Evolutionary conservation across 2,797 vertebrate species (phyloP).

Genomic region (Coregonus suidteri): DNA sequence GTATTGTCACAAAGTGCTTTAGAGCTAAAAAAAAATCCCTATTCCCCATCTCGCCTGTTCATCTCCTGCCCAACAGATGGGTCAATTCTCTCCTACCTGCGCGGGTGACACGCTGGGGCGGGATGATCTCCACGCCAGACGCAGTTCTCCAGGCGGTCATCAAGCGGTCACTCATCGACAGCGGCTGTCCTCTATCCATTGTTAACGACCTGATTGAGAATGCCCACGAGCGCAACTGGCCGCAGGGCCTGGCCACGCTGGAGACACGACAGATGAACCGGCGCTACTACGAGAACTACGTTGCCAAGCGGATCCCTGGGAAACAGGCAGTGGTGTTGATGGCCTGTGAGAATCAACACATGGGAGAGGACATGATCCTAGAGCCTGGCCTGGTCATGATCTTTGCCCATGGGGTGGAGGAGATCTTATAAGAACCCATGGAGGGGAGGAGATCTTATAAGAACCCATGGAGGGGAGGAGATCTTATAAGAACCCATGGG

Average conservation of each 20-base stretch:
- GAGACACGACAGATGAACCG: conserved; percentile 98
- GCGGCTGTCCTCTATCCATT: conserved; percentile 95
- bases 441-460: conserved; percentile 31
- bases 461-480: neutral
- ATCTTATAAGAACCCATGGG: conserved; percentile 75
- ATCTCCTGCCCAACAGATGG: conserved; percentile 79
- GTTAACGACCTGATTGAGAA: conserved; percentile 97
- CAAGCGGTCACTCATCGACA: conserved; percentile 96
- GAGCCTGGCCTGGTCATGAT: conserved; percentile 98
- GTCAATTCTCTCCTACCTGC: conserved; percentile 97
- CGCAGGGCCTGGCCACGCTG: conserved; percentile 94
- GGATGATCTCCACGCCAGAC: conserved; percentile 98
- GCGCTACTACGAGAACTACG: conserved; percentile 98
- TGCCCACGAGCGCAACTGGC: conserved; percentile 97
- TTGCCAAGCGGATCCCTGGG: conserved; percentile 96
- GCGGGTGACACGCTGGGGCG: conserved; percentile 95
- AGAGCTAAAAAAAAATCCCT: neutral
- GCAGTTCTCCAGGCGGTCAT: conserved; percentile 96
- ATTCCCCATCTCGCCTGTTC: neutral
- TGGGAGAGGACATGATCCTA: conserved; percentile 99
- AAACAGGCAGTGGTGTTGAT: conserved; percentile 98
- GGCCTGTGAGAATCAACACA: conserved; percentile 99
- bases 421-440: conserved; percentile 80
- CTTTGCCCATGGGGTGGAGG: conserved; percentile 95
- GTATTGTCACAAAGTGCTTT: neutral